phyloP scores from a whole-genome alignment of 2,797 vertebrate species.

The Denticeps clupeoides region DNA sequence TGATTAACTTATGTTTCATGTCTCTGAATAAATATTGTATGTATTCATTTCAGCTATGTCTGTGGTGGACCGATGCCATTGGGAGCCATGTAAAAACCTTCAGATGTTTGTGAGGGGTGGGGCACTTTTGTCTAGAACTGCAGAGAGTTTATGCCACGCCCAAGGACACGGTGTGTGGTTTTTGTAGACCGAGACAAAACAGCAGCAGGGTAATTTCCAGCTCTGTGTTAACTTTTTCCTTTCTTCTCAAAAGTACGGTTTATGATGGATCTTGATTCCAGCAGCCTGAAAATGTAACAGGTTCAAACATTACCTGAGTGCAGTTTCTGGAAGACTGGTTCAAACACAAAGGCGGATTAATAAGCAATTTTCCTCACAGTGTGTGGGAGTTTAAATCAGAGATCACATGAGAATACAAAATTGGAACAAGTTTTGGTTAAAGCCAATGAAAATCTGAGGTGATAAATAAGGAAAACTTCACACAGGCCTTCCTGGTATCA shows the following conservation, averaged over 20 bases:
- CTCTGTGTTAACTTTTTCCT: background rate
- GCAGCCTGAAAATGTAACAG: background rate
- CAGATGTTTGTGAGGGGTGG: too few relatives aligned
- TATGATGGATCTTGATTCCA: background rate
- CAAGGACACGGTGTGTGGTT: background rate
- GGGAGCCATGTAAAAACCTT: too few relatives aligned
- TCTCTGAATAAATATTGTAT: conserved; percentile 1
- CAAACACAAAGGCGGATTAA: too few relatives aligned
- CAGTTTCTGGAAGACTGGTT: background rate
- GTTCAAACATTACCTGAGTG: background rate
- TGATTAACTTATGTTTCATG: conserved; percentile 3
- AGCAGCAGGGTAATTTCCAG: background rate
- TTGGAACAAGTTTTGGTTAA: too few relatives aligned
- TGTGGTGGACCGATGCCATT: too few relatives aligned
- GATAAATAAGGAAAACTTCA: too few relatives aligned
- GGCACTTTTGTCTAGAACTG: background rate
- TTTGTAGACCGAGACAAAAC: background rate
- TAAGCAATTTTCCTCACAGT: too few relatives aligned
- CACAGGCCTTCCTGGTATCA: background rate
- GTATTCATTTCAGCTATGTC: background rate
- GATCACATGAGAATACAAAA: too few relatives aligned
- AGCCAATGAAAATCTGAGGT: too few relatives aligned
- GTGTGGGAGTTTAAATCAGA: too few relatives aligned
- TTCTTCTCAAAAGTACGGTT: background rate
- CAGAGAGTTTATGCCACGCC: background rate